Percentiles rank a stretch among this genome's conserved stretches.
phyloP scores from a whole-genome alignment of 23 tunicate species.

The Clavelina lepadiformis region DNA sequence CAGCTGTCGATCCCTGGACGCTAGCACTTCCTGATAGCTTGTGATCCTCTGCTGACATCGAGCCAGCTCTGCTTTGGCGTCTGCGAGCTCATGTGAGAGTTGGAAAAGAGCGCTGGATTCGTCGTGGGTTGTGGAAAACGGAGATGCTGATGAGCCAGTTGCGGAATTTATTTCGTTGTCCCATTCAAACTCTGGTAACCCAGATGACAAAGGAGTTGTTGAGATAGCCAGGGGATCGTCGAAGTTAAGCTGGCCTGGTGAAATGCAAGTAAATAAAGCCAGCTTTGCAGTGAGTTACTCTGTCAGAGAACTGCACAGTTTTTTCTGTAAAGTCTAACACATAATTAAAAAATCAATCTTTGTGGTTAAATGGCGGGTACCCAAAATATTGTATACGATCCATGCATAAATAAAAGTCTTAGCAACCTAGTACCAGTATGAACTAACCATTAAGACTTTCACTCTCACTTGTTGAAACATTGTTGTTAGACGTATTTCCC shows the following conservation, averaged over 20 bases:
- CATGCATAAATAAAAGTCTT: no score
- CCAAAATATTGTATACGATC: no score
- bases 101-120: constrained; percentile 40
- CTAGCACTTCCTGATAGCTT: constrained; percentile 58
- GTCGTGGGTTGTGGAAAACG: background rate
- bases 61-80: constrained; percentile 9
- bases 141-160: background rate
- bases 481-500: no score
- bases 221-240: constrained; percentile 35
- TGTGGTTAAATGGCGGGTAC: no score
- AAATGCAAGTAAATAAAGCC: no score
- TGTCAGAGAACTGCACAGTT: no score
- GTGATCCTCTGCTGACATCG: constrained; percentile 20
- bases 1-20: constrained; percentile 50
- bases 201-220: background rate
- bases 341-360: no score
- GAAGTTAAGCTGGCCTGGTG: constrained; percentile 20
- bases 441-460: no score
- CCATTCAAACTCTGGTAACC: constrained; percentile 40
- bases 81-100: constrained; percentile 37
- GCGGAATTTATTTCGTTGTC: constrained; percentile 22
- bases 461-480: no score
- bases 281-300: no score
- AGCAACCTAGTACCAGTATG: no score
- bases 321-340: no score